Evolutionary conservation across 2,888 invertebrate species (phyloP).

Genomic region (Nemoura dubitans): DNA sequence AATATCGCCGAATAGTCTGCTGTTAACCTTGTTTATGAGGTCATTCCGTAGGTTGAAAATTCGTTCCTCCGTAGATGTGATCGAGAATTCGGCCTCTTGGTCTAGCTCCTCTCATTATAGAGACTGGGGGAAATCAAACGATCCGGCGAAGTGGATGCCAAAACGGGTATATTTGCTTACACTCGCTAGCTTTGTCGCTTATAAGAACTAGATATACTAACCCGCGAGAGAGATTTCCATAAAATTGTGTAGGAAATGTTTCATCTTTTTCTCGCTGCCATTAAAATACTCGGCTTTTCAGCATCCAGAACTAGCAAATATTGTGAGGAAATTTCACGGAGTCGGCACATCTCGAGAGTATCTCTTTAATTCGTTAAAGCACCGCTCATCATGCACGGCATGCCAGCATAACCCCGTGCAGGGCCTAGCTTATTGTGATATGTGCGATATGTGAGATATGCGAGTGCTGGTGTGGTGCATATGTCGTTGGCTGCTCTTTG

Average conservation of each 20-base stretch:
- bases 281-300: background rate
- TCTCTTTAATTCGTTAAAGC: background rate
- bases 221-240: constrained; percentile 15
- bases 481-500: background rate
- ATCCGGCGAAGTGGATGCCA: constrained; percentile 30
- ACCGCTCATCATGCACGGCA: background rate
- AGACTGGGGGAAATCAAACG: constrained; percentile 40
- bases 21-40: constrained; percentile 37
- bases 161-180: constrained; percentile 18
- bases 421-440: background rate
- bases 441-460: background rate
- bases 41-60: constrained; percentile 15
- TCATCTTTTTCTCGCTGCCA: background rate
- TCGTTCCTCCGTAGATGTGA: background rate
- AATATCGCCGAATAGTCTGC: constrained; percentile 3
- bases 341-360: background rate
- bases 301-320: background rate
- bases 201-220: background rate
- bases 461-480: too few relatives aligned
- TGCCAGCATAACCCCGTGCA: background rate
- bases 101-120: constrained; percentile 17
- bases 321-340: background rate
- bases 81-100: background rate
- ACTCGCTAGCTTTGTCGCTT: background rate
- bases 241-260: background rate